Evolutionary conservation across 2,797 vertebrate species (phyloP).

Genomic region (Sebastes nivosus): DNA sequence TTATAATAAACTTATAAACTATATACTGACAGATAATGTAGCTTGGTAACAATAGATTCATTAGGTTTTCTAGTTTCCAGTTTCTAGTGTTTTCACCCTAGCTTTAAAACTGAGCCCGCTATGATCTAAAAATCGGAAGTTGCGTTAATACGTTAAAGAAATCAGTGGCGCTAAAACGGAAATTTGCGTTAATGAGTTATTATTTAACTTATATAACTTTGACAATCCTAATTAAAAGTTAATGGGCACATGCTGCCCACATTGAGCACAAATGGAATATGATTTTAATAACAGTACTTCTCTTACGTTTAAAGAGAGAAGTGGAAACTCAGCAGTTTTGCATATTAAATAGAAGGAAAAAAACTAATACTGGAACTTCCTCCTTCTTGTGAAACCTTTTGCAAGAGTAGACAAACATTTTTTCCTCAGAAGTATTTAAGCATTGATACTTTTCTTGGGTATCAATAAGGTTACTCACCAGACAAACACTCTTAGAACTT

Average conservation of each 20-base stretch:
- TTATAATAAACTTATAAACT: too few relatives aligned
- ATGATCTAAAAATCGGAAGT: too few relatives aligned
- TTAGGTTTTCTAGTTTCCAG: too few relatives aligned
- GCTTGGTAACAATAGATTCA: too few relatives aligned
- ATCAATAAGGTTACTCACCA: background rate
- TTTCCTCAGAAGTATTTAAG: background rate
- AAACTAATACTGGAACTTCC: background rate
- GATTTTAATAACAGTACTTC: background rate
- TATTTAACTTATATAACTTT: too few relatives aligned
- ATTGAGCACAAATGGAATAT: background rate
- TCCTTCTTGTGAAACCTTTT: slow-evolving; percentile 27
- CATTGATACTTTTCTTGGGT: background rate
- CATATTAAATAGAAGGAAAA: background rate
- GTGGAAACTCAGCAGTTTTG: background rate
- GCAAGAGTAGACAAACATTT: background rate
- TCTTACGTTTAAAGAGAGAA: background rate
- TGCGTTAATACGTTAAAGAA: too few relatives aligned
- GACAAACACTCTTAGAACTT: background rate
- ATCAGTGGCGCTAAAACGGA: too few relatives aligned
- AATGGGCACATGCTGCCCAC: background rate
- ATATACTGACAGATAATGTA: too few relatives aligned
- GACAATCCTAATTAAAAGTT: too few relatives aligned
- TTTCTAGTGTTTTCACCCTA: too few relatives aligned
- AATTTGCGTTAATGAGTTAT: too few relatives aligned
- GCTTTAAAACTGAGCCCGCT: too few relatives aligned